A percentile compares a stretch with the other conserved stretches of the same genome.
phyloP scores from a whole-genome alignment of 2,113 vertebrate genomes.

The Pycnonotus jocosus region DNA sequence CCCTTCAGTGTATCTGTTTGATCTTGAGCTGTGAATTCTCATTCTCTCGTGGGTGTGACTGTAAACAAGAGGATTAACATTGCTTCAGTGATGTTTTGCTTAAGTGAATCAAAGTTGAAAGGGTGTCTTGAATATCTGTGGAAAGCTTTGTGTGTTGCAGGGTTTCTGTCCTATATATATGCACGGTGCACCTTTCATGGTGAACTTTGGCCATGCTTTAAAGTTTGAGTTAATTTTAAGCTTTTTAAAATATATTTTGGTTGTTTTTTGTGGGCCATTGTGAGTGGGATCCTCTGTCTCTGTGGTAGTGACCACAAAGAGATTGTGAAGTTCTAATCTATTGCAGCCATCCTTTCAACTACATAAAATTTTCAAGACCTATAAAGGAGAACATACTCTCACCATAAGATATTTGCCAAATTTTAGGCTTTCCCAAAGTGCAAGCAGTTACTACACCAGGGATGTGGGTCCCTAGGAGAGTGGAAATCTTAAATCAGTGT shows the following conservation, averaged over 20 bases:
- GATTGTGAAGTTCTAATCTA: background rate
- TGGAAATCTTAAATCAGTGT: background rate
- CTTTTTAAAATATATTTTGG: background rate
- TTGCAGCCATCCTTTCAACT: background rate
- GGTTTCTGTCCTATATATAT: background rate
- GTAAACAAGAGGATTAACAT: conserved; percentile 68
- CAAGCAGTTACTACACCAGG: background rate
- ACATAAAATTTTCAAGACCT: background rate
- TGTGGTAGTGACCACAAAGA: background rate
- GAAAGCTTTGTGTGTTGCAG: conserved; percentile 34
- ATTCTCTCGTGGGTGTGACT: conserved; percentile 63
- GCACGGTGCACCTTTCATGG: background rate
- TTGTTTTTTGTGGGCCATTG: background rate
- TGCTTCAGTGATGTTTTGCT: conserved; percentile 53
- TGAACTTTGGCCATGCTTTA: background rate
- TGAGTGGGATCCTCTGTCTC: background rate
- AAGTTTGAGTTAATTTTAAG: background rate
- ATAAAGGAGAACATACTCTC: background rate
- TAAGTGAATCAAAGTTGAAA: conserved; percentile 50
- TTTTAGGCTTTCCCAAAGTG: background rate
- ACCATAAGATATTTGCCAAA: background rate
- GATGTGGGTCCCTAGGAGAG: background rate
- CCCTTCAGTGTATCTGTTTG: conserved; percentile 38
- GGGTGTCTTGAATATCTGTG: conserved; percentile 30
- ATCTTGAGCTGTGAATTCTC: conserved; percentile 56